phyloP scores from a whole-genome alignment of 2,888 invertebrate genomes.

The Thereva nobilitata region DNA sequence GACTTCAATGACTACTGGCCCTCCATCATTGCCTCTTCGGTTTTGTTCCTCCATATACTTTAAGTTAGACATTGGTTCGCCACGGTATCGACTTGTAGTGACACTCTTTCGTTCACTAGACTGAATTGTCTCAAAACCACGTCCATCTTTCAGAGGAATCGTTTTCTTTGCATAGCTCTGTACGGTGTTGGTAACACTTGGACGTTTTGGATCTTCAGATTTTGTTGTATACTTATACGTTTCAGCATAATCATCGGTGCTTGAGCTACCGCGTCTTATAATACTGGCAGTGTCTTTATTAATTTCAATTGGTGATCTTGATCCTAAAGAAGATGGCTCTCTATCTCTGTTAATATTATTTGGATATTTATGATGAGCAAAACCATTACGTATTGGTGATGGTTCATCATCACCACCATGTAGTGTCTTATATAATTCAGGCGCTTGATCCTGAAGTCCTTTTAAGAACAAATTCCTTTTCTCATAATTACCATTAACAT shows the following conservation, averaged over 20 bases:
- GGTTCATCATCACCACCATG: constrained; percentile 68
- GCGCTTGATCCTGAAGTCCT: constrained; percentile 70
- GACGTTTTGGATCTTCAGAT: constrained; percentile 68
- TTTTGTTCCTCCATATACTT: constrained; percentile 64
- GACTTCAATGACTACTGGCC: constrained; percentile 67
- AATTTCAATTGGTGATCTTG: constrained; percentile 55
- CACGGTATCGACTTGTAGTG: constrained; percentile 66
- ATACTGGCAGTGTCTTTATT: constrained; percentile 57
- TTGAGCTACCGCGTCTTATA: constrained; percentile 68
- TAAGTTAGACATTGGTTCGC: constrained; percentile 59
- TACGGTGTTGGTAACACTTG: constrained; percentile 72
- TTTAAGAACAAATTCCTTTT: constrained; percentile 72
- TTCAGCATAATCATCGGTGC: constrained; percentile 72
- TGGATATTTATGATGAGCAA: constrained; percentile 55
- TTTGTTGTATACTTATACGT: constrained; percentile 71
- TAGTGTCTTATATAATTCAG: constrained; percentile 72
- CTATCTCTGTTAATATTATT: constrained; percentile 41
- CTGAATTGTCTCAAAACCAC: constrained; percentile 69
- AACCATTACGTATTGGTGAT: constrained; percentile 59
- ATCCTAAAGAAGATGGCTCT: constrained; percentile 51
- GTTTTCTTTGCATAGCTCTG: constrained; percentile 72
- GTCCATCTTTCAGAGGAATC: constrained; percentile 67
- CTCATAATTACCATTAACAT: constrained; percentile 61
- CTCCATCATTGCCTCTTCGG: constrained; percentile 55
- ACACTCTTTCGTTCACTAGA: constrained; percentile 72